Percentiles rank a stretch among this genome's conserved stretches.
These are phyloP conservation scores for Oegoconia quadripuncta DNA, from an alignment of 2,888 invertebrate genomes.

Conservation along the genomic window DNA sequence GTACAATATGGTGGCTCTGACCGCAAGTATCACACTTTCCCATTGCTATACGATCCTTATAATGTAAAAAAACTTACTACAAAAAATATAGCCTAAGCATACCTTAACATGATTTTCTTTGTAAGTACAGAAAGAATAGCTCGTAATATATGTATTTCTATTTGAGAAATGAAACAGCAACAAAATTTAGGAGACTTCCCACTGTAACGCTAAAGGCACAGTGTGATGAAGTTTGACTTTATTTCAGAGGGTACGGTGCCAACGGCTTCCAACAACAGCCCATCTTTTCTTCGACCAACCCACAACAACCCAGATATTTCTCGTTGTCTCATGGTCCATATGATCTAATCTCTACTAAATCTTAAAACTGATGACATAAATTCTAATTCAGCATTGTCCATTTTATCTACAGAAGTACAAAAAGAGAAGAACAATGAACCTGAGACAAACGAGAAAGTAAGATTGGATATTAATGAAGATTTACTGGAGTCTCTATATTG, in stretches of 20 bases:
- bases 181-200: slow-evolving; percentile 61
- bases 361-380: slow-evolving; percentile 30
- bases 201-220: slow-evolving; percentile 47
- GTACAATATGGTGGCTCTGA: no score
- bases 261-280: slow-evolving; percentile 67
- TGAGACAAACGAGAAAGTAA: slow-evolving; percentile 69
- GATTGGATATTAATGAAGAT: slow-evolving; percentile 69
- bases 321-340: slow-evolving; percentile 82
- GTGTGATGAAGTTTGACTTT: slow-evolving; percentile 73
- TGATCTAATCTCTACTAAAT: slow-evolving; percentile 68
- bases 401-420: slow-evolving; percentile 78
- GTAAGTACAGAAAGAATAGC: no score
- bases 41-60: no score
- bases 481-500: slow-evolving; percentile 78
- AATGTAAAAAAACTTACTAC: no score
- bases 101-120: no score
- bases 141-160: background rate
- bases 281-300: slow-evolving; percentile 73
- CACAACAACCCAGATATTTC: slow-evolving; percentile 81
- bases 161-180: slow-evolving; percentile 53
- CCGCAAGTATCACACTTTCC: no score
- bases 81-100: no score
- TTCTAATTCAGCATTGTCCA: slow-evolving; percentile 63
- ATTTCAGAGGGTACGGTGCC: slow-evolving; percentile 78
- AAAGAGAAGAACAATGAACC: slow-evolving; percentile 67